phyloP scores from a whole-genome alignment of 2,113 vertebrate species.

The Mobula hypostoma region DNA sequence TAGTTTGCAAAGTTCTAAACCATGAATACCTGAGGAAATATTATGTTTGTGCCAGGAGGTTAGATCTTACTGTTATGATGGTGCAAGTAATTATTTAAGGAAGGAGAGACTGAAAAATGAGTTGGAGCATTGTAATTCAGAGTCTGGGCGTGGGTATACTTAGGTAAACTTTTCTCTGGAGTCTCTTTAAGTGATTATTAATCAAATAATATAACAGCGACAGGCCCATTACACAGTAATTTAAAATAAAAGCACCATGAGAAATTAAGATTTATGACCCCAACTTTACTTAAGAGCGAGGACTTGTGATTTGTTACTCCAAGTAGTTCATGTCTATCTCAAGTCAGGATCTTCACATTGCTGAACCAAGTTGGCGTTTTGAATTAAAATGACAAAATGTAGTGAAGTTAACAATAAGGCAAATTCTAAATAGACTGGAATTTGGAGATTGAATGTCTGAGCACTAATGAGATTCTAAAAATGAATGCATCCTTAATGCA shows the following conservation, averaged over 20 bases:
- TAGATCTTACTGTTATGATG: not conserved
- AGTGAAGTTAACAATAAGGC: not conserved
- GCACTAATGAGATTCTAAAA: not conserved
- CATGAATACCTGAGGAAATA: constrained; percentile 24
- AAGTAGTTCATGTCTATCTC: not conserved
- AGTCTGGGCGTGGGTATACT: constrained; percentile 28
- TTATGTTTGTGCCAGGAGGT: constrained; percentile 10
- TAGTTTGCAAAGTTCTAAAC: not conserved
- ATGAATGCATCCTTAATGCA: not conserved
- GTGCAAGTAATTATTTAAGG: constrained; percentile 16
- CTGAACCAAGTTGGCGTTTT: not conserved
- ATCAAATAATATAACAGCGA: constrained; percentile 11
- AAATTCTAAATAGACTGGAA: not conserved
- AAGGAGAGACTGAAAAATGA: constrained; percentile 20
- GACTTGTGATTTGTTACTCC: not conserved
- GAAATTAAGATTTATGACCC: not conserved
- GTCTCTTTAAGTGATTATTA: constrained; percentile 4
- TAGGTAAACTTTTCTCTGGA: constrained; percentile 25
- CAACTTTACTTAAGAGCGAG: not conserved
- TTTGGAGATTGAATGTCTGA: not conserved
- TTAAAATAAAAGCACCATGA: not conserved
- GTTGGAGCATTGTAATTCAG: constrained; percentile 30
- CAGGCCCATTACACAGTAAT: not conserved
- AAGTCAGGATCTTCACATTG: not conserved
- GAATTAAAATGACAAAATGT: not conserved